phyloP scores from a whole-genome alignment of 1,140 invertebrate genomes.

The Bilobella aurantiaca region DNA sequence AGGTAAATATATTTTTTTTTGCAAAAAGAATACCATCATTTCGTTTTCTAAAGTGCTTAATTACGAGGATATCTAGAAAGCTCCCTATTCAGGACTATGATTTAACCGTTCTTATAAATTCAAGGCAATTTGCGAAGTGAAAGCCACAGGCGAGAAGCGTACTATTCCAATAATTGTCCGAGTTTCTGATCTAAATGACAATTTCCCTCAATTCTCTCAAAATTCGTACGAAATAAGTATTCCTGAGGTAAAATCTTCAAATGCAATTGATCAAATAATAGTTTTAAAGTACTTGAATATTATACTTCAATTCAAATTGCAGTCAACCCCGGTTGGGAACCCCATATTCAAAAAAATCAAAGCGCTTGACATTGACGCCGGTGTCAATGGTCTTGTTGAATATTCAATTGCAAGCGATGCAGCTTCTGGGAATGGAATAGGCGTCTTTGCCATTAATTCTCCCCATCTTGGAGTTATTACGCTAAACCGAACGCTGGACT shows the following conservation, averaged over 20 bases:
- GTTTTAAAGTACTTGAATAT: no score
- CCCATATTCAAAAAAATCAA: conserved; percentile 75
- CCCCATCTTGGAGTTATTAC: conserved; percentile 82
- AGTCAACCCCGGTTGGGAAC: conserved; percentile 75
- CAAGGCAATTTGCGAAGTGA: conserved; percentile 16
- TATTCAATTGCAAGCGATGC: conserved; percentile 55
- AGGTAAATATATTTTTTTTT: conserved; percentile 51
- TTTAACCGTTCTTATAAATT: background rate
- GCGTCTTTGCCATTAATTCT: conserved; percentile 70
- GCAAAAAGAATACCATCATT: background rate
- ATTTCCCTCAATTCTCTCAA: conserved; percentile 63
- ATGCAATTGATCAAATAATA: no score
- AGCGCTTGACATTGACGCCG: conserved; percentile 71
- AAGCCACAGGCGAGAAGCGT: conserved; percentile 55
- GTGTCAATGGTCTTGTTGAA: conserved; percentile 74
- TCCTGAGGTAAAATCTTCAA: conserved; percentile 59
- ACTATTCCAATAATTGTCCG: conserved; percentile 78
- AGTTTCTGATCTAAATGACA: conserved; percentile 80
- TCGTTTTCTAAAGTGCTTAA: no score
- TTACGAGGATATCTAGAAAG: no score
- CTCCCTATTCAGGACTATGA: conserved; percentile 9
- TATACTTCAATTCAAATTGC: conserved; percentile 27
- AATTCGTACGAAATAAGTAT: conserved; percentile 70
- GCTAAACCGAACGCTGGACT: conserved; percentile 77
- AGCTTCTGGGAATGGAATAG: conserved; percentile 71